Conservation (phyloP, 2,888 invertebrate genomes). For the Pilophorus perplexus region DNA sequence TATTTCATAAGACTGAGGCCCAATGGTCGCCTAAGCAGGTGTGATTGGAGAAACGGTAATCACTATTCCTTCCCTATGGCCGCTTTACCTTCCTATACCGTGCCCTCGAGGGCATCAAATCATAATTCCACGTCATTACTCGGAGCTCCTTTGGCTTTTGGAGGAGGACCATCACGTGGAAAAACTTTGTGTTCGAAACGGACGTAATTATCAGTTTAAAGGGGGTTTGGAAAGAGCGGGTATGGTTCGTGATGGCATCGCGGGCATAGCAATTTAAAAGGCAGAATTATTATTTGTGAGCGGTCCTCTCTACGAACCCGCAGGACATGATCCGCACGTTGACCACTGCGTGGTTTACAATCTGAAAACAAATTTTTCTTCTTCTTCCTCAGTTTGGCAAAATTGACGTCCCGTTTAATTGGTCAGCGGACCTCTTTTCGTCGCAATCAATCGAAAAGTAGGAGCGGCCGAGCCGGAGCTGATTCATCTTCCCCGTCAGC, state of each 20-base stretch:
- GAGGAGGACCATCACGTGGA: constrained; percentile 34
- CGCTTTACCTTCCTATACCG: too few species aligned
- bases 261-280: constrained; percentile 31
- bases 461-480: too few species aligned
- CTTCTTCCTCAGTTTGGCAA: too few species aligned
- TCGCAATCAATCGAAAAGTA: too few species aligned
- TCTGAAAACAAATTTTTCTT: too few species aligned
- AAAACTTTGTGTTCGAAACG: constrained; percentile 31
- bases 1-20: too few species aligned
- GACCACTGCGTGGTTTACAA: neutral
- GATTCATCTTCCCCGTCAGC: too few species aligned
- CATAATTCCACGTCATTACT: constrained; percentile 40
- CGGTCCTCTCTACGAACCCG: neutral
- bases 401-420: too few species aligned
- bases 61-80: constrained; percentile 22
- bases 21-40: constrained; percentile 37
- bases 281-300: constrained; percentile 26
- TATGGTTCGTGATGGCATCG: constrained; percentile 39
- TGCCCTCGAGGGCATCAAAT: constrained; percentile 34
- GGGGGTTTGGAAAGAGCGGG: constrained; percentile 11
- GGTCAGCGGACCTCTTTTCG: too few species aligned
- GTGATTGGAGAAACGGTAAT: constrained; percentile 37
- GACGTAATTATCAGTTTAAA: constrained; percentile 38
- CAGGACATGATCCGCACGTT: neutral
- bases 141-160: constrained; percentile 16